Evolutionary conservation across 2,113 vertebrate genomes (phyloP).

Genomic region (Phalacrocorax pelagicus): DNA sequence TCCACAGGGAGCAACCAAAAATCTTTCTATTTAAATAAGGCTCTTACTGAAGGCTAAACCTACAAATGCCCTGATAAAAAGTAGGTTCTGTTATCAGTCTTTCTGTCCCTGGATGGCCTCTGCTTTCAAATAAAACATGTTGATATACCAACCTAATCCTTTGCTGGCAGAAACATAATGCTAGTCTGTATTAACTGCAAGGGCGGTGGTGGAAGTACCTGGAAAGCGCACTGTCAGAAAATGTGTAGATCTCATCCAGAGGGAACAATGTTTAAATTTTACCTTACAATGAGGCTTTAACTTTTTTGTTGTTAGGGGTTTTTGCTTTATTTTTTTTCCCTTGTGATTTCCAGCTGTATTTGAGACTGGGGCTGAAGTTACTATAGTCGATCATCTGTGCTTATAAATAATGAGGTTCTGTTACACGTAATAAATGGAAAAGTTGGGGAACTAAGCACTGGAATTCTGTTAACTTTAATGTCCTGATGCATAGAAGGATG

Average conservation of each 20-base stretch:
- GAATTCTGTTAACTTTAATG: not conserved
- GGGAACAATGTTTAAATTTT: slow-evolving; percentile 42
- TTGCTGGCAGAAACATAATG: slow-evolving; percentile 6
- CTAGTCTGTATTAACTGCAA: slow-evolving; percentile 14
- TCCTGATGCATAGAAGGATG: not conserved
- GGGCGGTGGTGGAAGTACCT: not conserved
- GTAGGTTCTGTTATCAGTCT: slow-evolving; percentile 23
- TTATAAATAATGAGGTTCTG: not conserved
- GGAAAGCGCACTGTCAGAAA: not conserved
- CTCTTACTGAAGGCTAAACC: slow-evolving; percentile 54
- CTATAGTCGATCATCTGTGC: not conserved
- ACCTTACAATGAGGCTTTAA: not conserved
- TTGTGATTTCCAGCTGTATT: not conserved
- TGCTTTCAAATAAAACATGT: slow-evolving; percentile 47
- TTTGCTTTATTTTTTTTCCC: not conserved
- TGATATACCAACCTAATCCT: slow-evolving; percentile 55
- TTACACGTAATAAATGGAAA: not conserved
- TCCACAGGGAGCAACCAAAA: slow-evolving; percentile 39
- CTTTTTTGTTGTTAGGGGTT: not conserved
- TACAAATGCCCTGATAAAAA: slow-evolving; percentile 67
- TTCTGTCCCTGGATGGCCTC: not conserved
- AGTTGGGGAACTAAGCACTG: not conserved
- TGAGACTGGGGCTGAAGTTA: slow-evolving; percentile 13
- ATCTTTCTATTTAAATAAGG: slow-evolving; percentile 65
- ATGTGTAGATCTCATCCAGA: not conserved